Conservation (phyloP, 2,113 vertebrate species). For the pig (Sus scrofa) region DNA sequence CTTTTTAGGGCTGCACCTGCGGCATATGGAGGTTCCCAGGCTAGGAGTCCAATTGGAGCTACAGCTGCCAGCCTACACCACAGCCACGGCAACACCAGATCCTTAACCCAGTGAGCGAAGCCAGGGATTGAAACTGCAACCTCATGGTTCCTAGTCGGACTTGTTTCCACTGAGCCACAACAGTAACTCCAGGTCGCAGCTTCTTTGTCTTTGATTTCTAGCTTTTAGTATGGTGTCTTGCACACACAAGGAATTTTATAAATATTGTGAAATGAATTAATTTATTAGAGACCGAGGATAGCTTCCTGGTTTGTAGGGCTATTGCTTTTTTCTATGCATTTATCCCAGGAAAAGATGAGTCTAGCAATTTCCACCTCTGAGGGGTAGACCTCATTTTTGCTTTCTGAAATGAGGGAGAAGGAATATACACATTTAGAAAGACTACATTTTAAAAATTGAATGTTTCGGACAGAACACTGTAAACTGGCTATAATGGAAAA, state of each 20-base stretch:
- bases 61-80: too few relatives aligned
- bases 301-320: background rate
- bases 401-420: background rate
- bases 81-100: too few relatives aligned
- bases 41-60: too few relatives aligned
- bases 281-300: background rate
- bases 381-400: background rate
- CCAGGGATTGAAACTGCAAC: too few relatives aligned
- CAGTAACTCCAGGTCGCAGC: too few relatives aligned
- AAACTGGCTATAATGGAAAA: too few relatives aligned
- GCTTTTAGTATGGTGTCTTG: background rate
- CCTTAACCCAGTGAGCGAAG: too few relatives aligned
- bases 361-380: background rate
- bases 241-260: background rate
- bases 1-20: too few relatives aligned
- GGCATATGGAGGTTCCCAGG: too few relatives aligned
- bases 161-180: too few relatives aligned
- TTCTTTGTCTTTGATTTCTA: background rate
- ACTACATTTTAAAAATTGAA: background rate
- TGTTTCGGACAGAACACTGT: background rate
- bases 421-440: conserved; percentile 2
- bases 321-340: background rate
- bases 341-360: background rate
- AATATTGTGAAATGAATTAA: background rate
- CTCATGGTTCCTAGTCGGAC: too few relatives aligned